Evolutionary conservation across 2,888 invertebrate genomes (phyloP), one percentile per base, ranked within the genome.

Genomic region (Clepsis dumicolana): DNA sequence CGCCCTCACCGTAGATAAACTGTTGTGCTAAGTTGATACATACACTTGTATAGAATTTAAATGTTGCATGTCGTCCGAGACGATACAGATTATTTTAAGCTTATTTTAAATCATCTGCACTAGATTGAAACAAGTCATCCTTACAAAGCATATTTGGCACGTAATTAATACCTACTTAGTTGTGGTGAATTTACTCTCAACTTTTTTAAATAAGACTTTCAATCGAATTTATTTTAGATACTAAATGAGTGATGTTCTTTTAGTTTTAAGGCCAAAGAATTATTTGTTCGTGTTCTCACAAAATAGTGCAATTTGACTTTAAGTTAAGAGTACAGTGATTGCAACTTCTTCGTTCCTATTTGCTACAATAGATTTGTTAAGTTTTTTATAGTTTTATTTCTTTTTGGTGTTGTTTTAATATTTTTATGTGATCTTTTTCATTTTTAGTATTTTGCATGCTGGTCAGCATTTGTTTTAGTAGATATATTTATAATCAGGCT

Each of bases 181-280:
- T 77, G 71, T 76, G 79, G 82, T 84, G 81, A 77, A 82, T 56
- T 85, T 74, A 82, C 74, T 80, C 75, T 80, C 76, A 71, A 72
- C 75, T 61, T 38, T 72, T 81, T 77, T 77, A 75, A 73, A 72
- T 76, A 79, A 78, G 76, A 73, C 79, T 80, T 80, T 78, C 71
- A 82, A 86, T 86, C 84, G 86, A 87, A 86, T 90, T 88, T 88
- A 81, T 82, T 84, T 81, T 80, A 76, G 74, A 75, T 77, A 77
- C 70, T 79, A 73, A 77, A 78, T 85, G 80, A 88, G 88, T 91
- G 90, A 90, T 91, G 88, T 83, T 73, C 80, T 83, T 80, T 80
- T 77, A 70, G 87, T 73, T 74, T 89, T 91, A 89, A 90, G 81
- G 83, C 93, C 93, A 92, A 93, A 93, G 92, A 90, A 44, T 85